These are phyloP conservation scores for Conger conger DNA, from an alignment of 2,113 vertebrate genomes.

Conservation along the genomic window DNA sequence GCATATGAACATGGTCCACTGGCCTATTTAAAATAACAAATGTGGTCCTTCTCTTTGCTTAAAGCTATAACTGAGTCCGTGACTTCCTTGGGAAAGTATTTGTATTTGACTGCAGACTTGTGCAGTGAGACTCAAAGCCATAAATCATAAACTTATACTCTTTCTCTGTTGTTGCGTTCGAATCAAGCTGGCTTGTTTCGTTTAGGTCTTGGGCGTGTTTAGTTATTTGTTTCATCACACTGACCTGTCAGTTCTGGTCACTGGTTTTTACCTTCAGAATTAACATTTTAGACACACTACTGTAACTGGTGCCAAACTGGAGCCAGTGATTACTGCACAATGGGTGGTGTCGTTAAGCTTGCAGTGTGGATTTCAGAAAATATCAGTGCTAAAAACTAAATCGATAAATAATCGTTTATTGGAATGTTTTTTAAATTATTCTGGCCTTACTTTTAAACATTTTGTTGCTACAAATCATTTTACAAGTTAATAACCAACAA, in stretches of 20 bases:
- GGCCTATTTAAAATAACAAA: neutral
- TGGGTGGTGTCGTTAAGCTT: neutral
- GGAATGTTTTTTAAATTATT: too few species aligned
- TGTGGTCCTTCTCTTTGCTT: constrained; percentile 1
- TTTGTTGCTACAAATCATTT: too few species aligned
- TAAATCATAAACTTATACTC: neutral
- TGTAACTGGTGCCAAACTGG: too few species aligned
- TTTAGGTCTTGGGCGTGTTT: neutral
- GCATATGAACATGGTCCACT: constrained; percentile 14
- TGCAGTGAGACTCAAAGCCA: constrained; percentile 2
- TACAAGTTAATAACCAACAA: too few species aligned
- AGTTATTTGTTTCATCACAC: neutral
- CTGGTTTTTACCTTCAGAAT: neutral
- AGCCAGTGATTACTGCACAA: too few species aligned
- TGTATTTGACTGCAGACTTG: neutral
- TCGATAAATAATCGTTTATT: neutral
- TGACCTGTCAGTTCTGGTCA: neutral
- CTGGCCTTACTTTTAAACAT: too few species aligned
- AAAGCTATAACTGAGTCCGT: neutral
- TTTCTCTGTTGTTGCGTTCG: neutral
- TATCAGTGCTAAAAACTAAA: neutral
- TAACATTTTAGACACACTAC: too few species aligned
- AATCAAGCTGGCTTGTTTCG: neutral
- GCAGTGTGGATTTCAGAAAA: neutral
- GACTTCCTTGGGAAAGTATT: neutral